Percentiles rank a stretch among this genome's conserved stretches.
Evolutionary conservation across 2,888 invertebrate species (phyloP).

Genomic region (Phasia obesa): DNA sequence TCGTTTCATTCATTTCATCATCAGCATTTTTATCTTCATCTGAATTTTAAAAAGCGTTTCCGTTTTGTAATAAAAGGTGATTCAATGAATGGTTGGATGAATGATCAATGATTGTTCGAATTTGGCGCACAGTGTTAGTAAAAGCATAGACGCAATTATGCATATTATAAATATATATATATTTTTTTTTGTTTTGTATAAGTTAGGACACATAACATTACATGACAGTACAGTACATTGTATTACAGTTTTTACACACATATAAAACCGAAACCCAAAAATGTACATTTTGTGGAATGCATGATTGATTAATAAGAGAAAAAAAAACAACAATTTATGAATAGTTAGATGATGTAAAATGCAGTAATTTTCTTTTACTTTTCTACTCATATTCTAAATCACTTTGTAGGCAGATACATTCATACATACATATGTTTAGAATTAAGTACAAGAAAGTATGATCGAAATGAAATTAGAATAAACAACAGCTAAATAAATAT

Average conservation of each 20-base stretch:
- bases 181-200: conserved; percentile 24
- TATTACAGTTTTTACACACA: conserved; percentile 12
- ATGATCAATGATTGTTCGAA: conserved; percentile 34
- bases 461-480: conserved; percentile 28
- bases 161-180: conserved; percentile 11
- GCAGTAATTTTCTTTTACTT: conserved; percentile 15
- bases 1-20: conserved; percentile 31
- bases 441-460: conserved; percentile 18
- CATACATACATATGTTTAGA: conserved; percentile 7
- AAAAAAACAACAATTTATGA: conserved; percentile 60
- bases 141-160: conserved; percentile 36
- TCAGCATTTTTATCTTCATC: conserved; percentile 39
- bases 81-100: conserved; percentile 16
- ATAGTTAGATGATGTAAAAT: conserved; percentile 60
- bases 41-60: conserved; percentile 12
- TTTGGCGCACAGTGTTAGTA: conserved; percentile 41
- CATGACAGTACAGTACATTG: conserved; percentile 35
- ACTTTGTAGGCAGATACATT: not conserved
- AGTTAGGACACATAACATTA: conserved; percentile 40
- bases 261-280: conserved; percentile 66
- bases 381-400: conserved; percentile 18
- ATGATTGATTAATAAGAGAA: conserved; percentile 66
- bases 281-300: conserved; percentile 67
- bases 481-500: conserved; percentile 16
- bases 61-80: not conserved